These are phyloP conservation scores for Lagopus leucura DNA, from an alignment of 2,113 vertebrate genomes.

Conservation along the genomic window DNA sequence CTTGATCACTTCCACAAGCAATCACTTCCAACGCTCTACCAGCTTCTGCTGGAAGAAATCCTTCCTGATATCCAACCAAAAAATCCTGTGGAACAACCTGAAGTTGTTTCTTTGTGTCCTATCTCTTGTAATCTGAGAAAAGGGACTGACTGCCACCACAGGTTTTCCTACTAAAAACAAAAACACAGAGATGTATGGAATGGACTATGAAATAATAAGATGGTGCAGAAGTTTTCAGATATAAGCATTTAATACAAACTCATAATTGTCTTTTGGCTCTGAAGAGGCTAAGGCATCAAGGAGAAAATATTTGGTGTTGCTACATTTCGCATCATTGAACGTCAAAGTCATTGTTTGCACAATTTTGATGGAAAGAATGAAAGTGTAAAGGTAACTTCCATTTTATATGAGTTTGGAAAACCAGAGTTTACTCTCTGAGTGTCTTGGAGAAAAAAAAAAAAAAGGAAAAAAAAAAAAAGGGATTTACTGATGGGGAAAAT, in stretches of 20 bases:
- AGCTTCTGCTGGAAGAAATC: not conserved
- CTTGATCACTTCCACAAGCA: not conserved
- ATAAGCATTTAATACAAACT: not conserved
- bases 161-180: not conserved
- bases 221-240: not conserved
- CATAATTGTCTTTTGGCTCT: not conserved
- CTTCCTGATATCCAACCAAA: not conserved
- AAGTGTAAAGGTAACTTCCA: accelerated
- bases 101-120: not conserved
- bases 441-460: conserved; percentile 53
- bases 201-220: not conserved
- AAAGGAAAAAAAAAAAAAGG: conserved; percentile 26
- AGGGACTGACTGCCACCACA: not conserved
- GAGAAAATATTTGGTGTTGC: not conserved
- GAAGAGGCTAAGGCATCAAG: not conserved
- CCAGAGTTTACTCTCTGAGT: conserved; percentile 11
- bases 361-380: not conserved
- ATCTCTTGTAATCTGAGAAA: not conserved
- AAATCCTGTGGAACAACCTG: not conserved
- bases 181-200: accelerated
- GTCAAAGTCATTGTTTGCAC: not conserved
- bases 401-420: conserved; percentile 58
- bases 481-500: conserved; percentile 40
- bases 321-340: not conserved
- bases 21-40: not conserved